Percentiles rank a stretch among this genome's conserved stretches.
These are phyloP conservation scores for Phocoena sinus DNA, from an alignment of 2,113 vertebrate genomes.

Conservation along the genomic window DNA sequence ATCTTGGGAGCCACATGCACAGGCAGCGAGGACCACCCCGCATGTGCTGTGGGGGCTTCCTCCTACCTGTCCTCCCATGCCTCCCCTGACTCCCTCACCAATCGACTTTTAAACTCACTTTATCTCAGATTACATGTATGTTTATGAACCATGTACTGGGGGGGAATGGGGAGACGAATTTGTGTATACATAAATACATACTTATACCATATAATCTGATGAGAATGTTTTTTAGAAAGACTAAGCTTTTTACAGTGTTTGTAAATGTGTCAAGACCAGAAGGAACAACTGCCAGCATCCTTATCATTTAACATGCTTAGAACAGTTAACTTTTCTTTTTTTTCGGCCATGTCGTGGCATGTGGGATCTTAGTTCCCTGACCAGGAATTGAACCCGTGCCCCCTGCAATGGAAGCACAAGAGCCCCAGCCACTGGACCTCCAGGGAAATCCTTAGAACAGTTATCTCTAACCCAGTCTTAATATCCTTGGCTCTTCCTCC, in stretches of 20 bases:
- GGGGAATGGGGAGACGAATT: background rate
- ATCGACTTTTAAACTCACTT: background rate
- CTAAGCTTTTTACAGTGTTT: background rate
- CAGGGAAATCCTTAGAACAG: background rate
- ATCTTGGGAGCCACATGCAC: background rate
- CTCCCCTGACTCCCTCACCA: background rate
- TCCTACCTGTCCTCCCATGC: background rate
- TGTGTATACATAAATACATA: background rate
- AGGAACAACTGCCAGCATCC: background rate
- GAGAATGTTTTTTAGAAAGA: slow-evolving; percentile 22
- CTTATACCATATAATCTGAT: background rate
- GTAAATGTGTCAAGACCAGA: background rate
- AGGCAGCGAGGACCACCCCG: background rate
- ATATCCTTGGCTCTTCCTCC: background rate
- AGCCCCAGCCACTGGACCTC: no score
- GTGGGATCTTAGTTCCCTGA: no score
- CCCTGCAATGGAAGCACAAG: no score
- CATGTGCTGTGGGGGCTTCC: background rate
- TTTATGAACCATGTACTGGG: background rate
- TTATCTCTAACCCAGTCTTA: background rate
- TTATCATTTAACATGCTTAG: background rate
- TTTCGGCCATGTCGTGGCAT: no score
- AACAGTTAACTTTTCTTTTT: background rate
- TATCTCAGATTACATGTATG: background rate
- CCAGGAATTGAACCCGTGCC: no score